Evolutionary conservation across 2,797 vertebrate species (phyloP), one percentile per base, ranked within the genome.

Genomic region (Falco biarmicus): DNA sequence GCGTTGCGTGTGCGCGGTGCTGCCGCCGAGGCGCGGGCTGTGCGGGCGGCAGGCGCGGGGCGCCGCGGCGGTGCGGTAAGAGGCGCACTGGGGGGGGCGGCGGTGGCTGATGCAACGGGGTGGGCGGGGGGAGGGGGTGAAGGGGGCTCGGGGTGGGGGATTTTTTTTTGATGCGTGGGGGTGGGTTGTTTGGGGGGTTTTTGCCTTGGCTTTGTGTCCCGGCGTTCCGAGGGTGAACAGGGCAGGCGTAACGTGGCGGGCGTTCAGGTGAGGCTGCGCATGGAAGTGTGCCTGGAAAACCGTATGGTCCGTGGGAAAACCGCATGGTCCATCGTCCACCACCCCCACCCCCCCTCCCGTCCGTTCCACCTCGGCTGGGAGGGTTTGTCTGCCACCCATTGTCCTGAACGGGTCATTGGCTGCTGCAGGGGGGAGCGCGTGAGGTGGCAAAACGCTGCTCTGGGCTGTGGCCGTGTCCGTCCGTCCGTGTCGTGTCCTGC

Each of bases 81-180:
- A 63, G 66, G 43, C 63, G 29, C 90, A n/a, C 73, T 53, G 63
- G 68, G 78, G 45, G 56, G 13, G 21, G 66, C 21, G 75, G 80
- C 39, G 18, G 37, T 50, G 93, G 93, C 91, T 96, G 95, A 95
- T 93, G 95, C 93, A 96, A 93, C 68, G 78, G 19, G 25, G 66
- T 13, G 7, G 12, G 11, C 18, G 41, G 22, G 15, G 39, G 13
- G 12, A 31, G 50, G 18, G 26, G 48, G 16, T 17, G 22, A 6
- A 11, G 24, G 34, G 12, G 9, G 4, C 37, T 10, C 4, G 26
- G 41, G 51, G 17, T 12, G 24, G n/a, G 9, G 29, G 31, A 3
- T 34, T 31, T 31, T 81, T 29, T 22, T 17, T 11, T 29, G 13
- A 9, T 18, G 41, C 24, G 6, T 4, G 11, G 47, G 32, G 9